Evolutionary conservation across 2,888 invertebrate species (phyloP), one percentile per base, ranked within the genome.

Genomic region (Danaus chrysippus): DNA sequence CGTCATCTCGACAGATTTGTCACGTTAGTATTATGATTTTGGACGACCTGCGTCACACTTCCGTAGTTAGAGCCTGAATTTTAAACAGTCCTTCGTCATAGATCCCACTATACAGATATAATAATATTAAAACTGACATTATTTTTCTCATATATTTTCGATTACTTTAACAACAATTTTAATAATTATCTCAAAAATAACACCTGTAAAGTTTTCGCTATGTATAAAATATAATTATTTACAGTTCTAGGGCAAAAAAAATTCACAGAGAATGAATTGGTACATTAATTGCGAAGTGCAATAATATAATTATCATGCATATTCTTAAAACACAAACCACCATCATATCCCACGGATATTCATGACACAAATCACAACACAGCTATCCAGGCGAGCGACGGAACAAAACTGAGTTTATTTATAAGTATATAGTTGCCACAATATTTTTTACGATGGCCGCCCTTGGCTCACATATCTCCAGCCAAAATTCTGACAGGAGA

Each of bases 401-500:
- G 68, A 75, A 76, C 79, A 72, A 75, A 70, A 89, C 88, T 86
- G 86, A 76, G 81, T 85, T 84, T 90, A 91, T 87, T 88, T 88
- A 86, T 90, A 87, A 84, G 79, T 69, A 72, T 71, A 49, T 79
- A 83, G 81, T 83, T 79, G 79, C 70, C 63, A 67, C 81, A 85
- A 82, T 86, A 87, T 88, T 88, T 87, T 86, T 80, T 76, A 70
- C 68, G 67, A 76, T 79, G 82, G 69, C 78, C 84, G 87, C 72
- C 89, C 90, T 89, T 90, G 90, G 86, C 87, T 87, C 77, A 84
- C 75, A 81, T 71, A 71, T 69, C 67, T 66, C 67, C 71, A 68
- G 68, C 54, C 61, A 66, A 66, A 71, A 68, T 64, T 61, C 60
- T 10, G 13, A n/a, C 59, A 58, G 43, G 62, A 58, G 59, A 55